Evolutionary conservation across 2,797 vertebrate genomes (phyloP).

Genomic region (Petrocephalus sullivani): DNA sequence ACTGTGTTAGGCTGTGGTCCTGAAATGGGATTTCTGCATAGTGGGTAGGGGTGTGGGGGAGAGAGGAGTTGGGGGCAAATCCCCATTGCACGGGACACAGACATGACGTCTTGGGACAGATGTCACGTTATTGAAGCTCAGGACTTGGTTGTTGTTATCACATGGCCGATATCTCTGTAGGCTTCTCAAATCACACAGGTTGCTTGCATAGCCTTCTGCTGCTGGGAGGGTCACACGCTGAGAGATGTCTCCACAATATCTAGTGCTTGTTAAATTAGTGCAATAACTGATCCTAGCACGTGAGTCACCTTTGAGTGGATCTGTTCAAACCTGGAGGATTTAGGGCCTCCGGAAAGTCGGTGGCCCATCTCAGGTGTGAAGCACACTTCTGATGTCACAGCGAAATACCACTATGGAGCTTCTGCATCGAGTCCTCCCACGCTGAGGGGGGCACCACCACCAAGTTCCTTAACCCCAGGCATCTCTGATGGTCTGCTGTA

Average conservation of each 20-base stretch:
- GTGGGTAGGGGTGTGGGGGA: neutral
- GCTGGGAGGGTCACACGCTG: neutral
- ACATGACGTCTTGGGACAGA: slow-evolving; percentile 18
- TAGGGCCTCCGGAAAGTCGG: neutral
- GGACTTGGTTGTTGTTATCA: slow-evolving; percentile 22
- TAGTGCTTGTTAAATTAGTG: neutral
- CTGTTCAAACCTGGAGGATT: neutral
- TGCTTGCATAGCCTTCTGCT: neutral
- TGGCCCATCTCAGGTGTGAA: neutral
- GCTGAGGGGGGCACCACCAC: neutral
- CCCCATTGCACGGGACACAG: neutral
- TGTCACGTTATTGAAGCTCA: slow-evolving; percentile 24
- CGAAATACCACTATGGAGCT: neutral
- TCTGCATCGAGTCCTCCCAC: neutral
- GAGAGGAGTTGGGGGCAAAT: neutral
- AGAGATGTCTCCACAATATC: neutral
- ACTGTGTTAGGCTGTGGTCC: slow-evolving; percentile 20
- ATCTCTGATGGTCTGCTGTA: neutral
- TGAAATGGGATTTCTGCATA: neutral
- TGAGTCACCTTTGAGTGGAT: neutral
- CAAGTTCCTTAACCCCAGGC: neutral
- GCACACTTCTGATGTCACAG: neutral
- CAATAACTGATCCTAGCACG: neutral
- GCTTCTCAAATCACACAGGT: neutral
- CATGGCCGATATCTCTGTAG: neutral